Evolutionary conservation across 53 echinoderm and acorn worm genomes (phyloP).

Genomic region (Holothuria leucospilota): DNA sequence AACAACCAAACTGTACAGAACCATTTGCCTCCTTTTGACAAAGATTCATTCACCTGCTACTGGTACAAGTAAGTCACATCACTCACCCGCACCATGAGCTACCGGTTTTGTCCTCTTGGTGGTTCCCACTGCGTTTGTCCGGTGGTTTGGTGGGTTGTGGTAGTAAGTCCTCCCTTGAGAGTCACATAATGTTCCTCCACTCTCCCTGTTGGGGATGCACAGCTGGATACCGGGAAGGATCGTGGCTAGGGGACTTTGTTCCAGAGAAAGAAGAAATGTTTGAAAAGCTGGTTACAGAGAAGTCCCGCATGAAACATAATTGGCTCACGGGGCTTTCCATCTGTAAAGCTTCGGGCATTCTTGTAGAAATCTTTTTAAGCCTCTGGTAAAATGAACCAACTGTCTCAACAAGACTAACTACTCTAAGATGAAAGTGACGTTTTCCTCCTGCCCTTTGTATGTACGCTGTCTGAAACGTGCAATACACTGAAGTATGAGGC

Average conservation of each 20-base stretch:
- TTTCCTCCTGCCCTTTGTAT: too few species aligned
- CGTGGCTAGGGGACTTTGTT: constrained; percentile 8
- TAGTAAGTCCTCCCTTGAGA: constrained; percentile 63
- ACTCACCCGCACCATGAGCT: constrained; percentile 47
- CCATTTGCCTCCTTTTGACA: too few species aligned
- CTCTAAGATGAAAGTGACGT: too few species aligned
- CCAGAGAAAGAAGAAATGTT: constrained; percentile 3
- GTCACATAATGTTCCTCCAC: constrained; percentile 68
- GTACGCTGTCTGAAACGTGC: too few species aligned
- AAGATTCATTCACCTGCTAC: too few species aligned
- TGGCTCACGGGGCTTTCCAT: not conserved
- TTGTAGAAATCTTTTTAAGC: not conserved
- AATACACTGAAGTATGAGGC: too few species aligned
- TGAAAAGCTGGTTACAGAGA: constrained; percentile 28
- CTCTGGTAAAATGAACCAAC: too few species aligned
- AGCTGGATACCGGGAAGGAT: not conserved
- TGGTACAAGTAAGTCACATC: too few species aligned
- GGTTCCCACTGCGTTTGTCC: constrained; percentile 73
- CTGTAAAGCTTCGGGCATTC: constrained; percentile 21
- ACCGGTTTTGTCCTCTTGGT: constrained; percentile 44
- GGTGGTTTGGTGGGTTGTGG: constrained; percentile 61
- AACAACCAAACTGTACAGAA: too few species aligned
- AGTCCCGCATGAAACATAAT: constrained; percentile 14
- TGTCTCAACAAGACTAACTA: too few species aligned
- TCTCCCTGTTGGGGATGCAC: not conserved